Percentiles rank a stretch among this genome's conserved stretches.
Conservation (phyloP, 1,140 invertebrate genomes). For the Papilio dardanus region DNA sequence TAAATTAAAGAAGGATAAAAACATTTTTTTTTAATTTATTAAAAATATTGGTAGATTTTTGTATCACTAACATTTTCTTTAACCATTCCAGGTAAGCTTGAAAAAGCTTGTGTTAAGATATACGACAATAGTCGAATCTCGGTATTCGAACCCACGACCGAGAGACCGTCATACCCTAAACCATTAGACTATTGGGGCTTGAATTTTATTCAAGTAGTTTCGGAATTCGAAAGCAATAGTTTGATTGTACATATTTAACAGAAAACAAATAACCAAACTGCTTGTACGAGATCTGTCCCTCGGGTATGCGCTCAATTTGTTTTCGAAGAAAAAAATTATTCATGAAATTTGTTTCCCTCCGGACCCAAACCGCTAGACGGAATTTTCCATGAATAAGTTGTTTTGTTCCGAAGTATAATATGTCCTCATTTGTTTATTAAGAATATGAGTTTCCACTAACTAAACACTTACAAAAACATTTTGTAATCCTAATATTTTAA, state of each 20-base stretch:
- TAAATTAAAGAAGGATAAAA: too few species aligned
- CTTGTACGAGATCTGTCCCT: neutral
- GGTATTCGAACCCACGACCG: too few species aligned
- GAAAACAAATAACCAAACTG: constrained; percentile 14
- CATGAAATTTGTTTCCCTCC: constrained; percentile 75
- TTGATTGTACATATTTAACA: constrained; percentile 4
- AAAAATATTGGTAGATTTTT: too few species aligned
- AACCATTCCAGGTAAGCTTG: too few species aligned
- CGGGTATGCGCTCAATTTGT: constrained; percentile 64
- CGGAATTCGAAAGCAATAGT: neutral
- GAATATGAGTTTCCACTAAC: constrained; percentile 32
- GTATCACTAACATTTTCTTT: too few species aligned
- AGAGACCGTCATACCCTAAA: too few species aligned
- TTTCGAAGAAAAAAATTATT: constrained; percentile 80
- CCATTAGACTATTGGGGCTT: too few species aligned
- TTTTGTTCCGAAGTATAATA: constrained; percentile 42
- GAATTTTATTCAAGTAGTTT: too few species aligned
- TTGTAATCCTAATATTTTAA: too few species aligned
- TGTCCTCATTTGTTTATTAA: constrained; percentile 45
- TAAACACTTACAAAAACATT: neutral
- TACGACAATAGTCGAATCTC: too few species aligned
- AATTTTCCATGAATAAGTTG: constrained; percentile 67
- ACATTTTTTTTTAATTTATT: too few species aligned
- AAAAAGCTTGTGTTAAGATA: too few species aligned
- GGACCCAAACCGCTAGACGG: constrained; percentile 54